Evolutionary conservation across 2,113 vertebrate genomes (phyloP), one percentile per base, ranked within the genome.

Genomic region (Paramormyrops kingsleyae): DNA sequence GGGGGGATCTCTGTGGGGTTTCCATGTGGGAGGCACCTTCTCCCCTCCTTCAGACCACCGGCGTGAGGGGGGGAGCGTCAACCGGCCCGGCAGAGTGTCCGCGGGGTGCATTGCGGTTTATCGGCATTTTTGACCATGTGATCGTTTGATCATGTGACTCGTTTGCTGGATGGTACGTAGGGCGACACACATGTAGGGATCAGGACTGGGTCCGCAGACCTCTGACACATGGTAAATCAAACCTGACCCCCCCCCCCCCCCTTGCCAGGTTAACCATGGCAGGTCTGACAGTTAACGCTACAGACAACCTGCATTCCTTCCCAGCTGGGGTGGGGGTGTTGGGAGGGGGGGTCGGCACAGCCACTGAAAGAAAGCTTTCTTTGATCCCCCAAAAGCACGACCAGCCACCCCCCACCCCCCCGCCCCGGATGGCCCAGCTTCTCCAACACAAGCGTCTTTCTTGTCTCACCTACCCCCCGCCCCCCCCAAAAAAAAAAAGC

Each of bases 371-470:
- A 96, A 95, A 94, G 94, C 92, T 94, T 93, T 94, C 95, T 96
- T 96, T 96, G 95, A 95, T 96, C 93, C 93, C 92, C 90, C 92
- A 87, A 90, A 90, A 83, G 35, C 77, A 83, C 10, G 77, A 83
- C 77, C 39, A 86, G 27, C 90, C 90, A 70, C 90, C 66, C 91
- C 91, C 89, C 44, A 5, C 0, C 80, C 89, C 88, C 80, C 89
- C 49, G 83, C 89, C 91, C 93, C 96, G 96, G 96, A 96, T 95
- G 95, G 95, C 93, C 95, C 93, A 94, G 91, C 95, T 92, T 96
- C 96, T 95, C 94, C 95, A 97, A 96, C 94, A 96, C 94, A 97
- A 95, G 95, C 95, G 92, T 93, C 94, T 95, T 96, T 96, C 96
- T 97, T 97, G 97, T 97, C 96, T 95, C 56, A n/a, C 21, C 56